Base-by-base conservation (phyloP, 2,888 invertebrate genomes). In the Catocala fraxini region DNA sequence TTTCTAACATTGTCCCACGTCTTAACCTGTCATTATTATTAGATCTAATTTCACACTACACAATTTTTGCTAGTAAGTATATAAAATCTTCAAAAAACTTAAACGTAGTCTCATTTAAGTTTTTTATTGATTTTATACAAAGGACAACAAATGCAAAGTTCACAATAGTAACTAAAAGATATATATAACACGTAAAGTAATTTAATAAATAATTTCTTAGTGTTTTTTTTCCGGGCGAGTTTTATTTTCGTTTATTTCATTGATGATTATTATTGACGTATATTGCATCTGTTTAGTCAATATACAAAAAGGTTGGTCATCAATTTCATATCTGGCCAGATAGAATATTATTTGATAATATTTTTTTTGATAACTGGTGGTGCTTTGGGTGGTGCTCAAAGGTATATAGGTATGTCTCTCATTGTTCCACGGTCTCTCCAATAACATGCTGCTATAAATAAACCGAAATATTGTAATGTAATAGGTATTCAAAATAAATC, bases 1-100 rank as follows among this genome's bases (percentile, higher is more conserved):
- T 70, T 34, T 73, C 69, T 56, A 69, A 47, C 65, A 76, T 71
- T 70, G 65, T 51, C 25, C 75, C 68, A 68, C 77, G 53, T 51
- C 65, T 51, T 33, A 53, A n/a, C 53, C 43, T 56, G 54, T 59
- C 72, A 81, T 80, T 56, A 58, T 67, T 63, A 47, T 35, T 12
- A 51, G 61, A 65, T 25, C 25, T 25, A 51, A 66, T 34, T 47
- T 56, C 35, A 10, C 52, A 54, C 43, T 53, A 15, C 47, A 52
- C 65, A 53, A 63, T 54, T 65, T 55, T 42, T 55, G 48, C n/a
- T 7, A 35, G 12, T 9, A 51, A 35, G 12, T 9, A 51, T 45
- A 35, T n/a, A 51, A 41, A 57, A n/a, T 43, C 55, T 33, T 46
- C 61, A 70, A 65, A 12, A 39, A 58, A 53, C n/a, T 48, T 53